Conservation (phyloP, 2,797 vertebrate species). For the Acanthornis magna region DNA sequence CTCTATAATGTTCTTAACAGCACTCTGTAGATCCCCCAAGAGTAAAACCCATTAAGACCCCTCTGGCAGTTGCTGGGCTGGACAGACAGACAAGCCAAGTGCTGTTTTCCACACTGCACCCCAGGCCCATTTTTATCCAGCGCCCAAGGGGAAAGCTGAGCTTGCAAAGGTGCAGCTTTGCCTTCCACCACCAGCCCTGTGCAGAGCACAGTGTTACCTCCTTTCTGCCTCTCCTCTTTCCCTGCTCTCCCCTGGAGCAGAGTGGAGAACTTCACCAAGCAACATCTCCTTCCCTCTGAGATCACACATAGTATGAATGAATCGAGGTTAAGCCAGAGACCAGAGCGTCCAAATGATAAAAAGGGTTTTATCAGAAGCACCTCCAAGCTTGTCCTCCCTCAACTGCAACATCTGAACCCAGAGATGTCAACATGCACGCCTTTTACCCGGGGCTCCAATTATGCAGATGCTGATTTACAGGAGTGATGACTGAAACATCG, state of each 20-base stretch:
- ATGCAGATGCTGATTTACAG: constrained; percentile 53
- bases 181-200: background rate
- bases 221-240: background rate
- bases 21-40: background rate
- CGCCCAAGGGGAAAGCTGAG: background rate
- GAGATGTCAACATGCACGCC: constrained; percentile 6
- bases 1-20: background rate
- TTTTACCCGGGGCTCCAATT: constrained; percentile 28
- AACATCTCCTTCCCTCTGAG: background rate
- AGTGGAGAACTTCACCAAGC: background rate
- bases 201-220: background rate
- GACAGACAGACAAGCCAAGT: fast-evolving
- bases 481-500: constrained; percentile 32
- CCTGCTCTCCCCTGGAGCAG: background rate
- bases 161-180: background rate
- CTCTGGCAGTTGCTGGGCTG: background rate
- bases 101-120: background rate
- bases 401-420: background rate
- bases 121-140: background rate
- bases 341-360: background rate
- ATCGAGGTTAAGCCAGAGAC: background rate
- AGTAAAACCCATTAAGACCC: background rate
- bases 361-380: background rate
- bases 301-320: background rate
- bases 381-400: background rate